Evolutionary conservation across 2,888 invertebrate species (phyloP).

Genomic region (Automeris io): DNA sequence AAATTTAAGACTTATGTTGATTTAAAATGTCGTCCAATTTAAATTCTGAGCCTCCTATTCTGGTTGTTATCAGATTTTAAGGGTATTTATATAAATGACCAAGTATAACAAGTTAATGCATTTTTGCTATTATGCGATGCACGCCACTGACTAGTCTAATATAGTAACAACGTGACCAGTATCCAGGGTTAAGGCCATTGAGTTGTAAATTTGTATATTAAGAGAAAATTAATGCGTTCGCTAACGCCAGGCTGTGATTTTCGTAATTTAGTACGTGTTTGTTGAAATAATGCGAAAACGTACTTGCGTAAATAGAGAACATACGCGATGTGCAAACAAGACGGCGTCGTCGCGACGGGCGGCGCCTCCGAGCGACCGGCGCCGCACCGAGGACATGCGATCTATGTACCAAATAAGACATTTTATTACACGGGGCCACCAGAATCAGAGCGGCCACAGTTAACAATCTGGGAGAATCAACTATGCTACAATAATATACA

Average conservation of each 20-base stretch:
- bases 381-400: conserved; percentile 33
- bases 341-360: conserved; percentile 50
- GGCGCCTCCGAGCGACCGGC: conserved; percentile 29
- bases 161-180: too few species aligned
- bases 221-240: conserved; percentile 1
- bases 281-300: conserved; percentile 53
- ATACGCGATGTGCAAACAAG: conserved; percentile 60
- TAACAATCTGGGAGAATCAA: too few species aligned
- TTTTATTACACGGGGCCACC: conserved; percentile 28
- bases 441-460: conserved; percentile 20
- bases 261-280: conserved; percentile 45
- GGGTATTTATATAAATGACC: too few species aligned
- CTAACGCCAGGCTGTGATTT: conserved; percentile 31
- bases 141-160: too few species aligned
- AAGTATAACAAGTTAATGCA: too few species aligned
- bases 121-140: too few species aligned
- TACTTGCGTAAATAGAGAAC: conserved; percentile 65
- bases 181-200: neutral
- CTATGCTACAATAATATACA: too few species aligned
- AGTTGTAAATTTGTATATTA: conserved; percentile 5
- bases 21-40: too few species aligned
- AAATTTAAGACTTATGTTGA: too few species aligned
- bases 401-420: conserved; percentile 31
- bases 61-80: too few species aligned
- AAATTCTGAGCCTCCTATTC: conserved; percentile 35